These are phyloP conservation scores for Sylvicola cinctus DNA, from an alignment of 2,888 invertebrate genomes.

Conservation along the genomic window DNA sequence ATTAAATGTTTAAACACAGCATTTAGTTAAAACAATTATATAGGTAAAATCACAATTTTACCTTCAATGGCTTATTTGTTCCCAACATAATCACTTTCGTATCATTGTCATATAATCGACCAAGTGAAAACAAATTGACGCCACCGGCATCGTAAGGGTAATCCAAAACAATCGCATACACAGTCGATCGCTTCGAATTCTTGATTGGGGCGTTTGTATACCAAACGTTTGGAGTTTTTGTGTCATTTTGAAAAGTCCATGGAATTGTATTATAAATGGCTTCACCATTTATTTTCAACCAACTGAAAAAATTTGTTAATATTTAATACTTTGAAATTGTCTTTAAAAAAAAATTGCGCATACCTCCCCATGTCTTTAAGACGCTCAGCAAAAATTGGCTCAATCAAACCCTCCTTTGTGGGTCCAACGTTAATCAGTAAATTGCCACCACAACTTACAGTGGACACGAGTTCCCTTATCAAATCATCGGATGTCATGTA, in stretches of 20 bases:
- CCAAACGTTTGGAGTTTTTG: slow-evolving; percentile 50
- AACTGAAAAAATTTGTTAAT: slow-evolving; percentile 19
- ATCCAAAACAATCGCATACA: slow-evolving; percentile 46
- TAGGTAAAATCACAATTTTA: slow-evolving; percentile 7
- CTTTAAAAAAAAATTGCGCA: neutral
- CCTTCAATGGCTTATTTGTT: slow-evolving; percentile 17
- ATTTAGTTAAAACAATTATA: slow-evolving; percentile 16
- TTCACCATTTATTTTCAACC: slow-evolving; percentile 71
- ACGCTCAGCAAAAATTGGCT: slow-evolving; percentile 71
- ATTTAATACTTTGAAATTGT: slow-evolving; percentile 7
- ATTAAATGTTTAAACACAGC: slow-evolving; percentile 3
- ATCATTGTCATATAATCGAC: slow-evolving; percentile 14
- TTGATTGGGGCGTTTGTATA: slow-evolving; percentile 28
- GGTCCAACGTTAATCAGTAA: slow-evolving; percentile 56
- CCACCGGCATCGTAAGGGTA: slow-evolving; percentile 44
- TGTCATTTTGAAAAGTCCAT: slow-evolving; percentile 68
- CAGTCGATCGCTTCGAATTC: slow-evolving; percentile 8
- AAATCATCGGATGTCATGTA: slow-evolving; percentile 40
- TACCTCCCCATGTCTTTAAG: slow-evolving; percentile 44
- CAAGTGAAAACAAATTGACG: slow-evolving; percentile 25
- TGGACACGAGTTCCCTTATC: slow-evolving; percentile 37
- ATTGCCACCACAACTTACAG: slow-evolving; percentile 69
- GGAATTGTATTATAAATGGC: slow-evolving; percentile 63
- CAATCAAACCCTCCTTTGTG: slow-evolving; percentile 69
- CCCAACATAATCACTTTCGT: slow-evolving; percentile 31